Evolutionary conservation across 1,140 invertebrate species (phyloP).

Genomic region (Melitaea cinxia): DNA sequence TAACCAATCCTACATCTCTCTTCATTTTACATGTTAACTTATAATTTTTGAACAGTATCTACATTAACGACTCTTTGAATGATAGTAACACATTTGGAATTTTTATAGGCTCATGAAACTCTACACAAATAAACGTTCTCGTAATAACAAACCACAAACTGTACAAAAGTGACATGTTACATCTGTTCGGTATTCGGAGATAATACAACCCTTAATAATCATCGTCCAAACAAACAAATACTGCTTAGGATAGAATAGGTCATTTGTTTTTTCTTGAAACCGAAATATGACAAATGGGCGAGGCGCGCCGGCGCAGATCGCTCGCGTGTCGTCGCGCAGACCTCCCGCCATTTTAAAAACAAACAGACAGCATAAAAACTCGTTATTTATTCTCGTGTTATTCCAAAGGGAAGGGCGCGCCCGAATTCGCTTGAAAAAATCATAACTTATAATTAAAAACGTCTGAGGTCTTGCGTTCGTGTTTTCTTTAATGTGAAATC

Average conservation of each 20-base stretch:
- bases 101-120: slow-evolving; percentile 23
- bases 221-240: slow-evolving; percentile 76
- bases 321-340: slow-evolving; percentile 80
- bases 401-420: slow-evolving; percentile 73
- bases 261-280: slow-evolving; percentile 78
- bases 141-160: slow-evolving; percentile 52
- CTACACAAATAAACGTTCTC: slow-evolving; percentile 27
- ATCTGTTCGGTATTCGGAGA: slow-evolving; percentile 64
- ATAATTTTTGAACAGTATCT: not conserved
- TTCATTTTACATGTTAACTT: slow-evolving; percentile 14
- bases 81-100: slow-evolving; percentile 6
- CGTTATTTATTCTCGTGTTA: slow-evolving; percentile 79
- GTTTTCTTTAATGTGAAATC: slow-evolving; percentile 33
- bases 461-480: slow-evolving; percentile 51
- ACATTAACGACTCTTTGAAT: not conserved
- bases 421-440: slow-evolving; percentile 79
- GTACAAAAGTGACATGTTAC: slow-evolving; percentile 55
- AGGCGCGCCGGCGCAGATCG: slow-evolving; percentile 64
- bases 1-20: slow-evolving; percentile 19
- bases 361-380: slow-evolving; percentile 80
- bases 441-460: slow-evolving; percentile 80
- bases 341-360: slow-evolving; percentile 82
- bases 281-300: slow-evolving; percentile 80
- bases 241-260: slow-evolving; percentile 70
- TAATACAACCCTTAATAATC: slow-evolving; percentile 76